Evolutionary conservation across 2,888 invertebrate species (phyloP).

Genomic region (Taphrorychus bicolor): DNA sequence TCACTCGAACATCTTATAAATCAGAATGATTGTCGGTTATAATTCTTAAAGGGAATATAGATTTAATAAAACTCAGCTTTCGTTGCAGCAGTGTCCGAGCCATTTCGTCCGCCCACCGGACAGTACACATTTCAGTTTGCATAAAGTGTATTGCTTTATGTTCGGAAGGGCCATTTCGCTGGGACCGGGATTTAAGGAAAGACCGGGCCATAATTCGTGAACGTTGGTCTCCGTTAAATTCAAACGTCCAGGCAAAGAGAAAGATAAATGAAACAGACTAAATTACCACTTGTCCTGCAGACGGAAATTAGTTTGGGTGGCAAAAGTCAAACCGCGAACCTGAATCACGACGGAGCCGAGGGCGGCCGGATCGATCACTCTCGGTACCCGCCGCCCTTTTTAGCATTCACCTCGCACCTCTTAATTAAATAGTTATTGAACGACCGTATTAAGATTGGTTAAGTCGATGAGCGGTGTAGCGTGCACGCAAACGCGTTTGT

Average conservation of each 20-base stretch:
- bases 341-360: background rate
- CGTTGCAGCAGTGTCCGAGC: background rate
- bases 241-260: slow-evolving; percentile 45
- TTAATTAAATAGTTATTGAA: background rate
- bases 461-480: background rate
- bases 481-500: slow-evolving; percentile 14
- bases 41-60: too few species aligned
- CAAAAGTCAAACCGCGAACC: slow-evolving; percentile 52
- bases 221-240: slow-evolving; percentile 41
- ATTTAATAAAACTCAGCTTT: background rate
- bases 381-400: background rate
- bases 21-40: too few species aligned
- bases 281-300: slow-evolving; percentile 54
- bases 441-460: background rate
- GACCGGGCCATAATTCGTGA: slow-evolving; percentile 43
- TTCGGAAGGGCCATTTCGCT: slow-evolving; percentile 25
- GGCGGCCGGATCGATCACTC: background rate
- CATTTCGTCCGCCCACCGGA: background rate
- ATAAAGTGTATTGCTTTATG: slow-evolving; percentile 30
- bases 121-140: slow-evolving; percentile 23
- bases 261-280: slow-evolving; percentile 56
- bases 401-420: background rate
- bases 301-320: slow-evolving; percentile 56
- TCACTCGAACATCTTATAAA: background rate
- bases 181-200: slow-evolving; percentile 32